These are phyloP conservation scores for Callorhinus ursinus DNA, from an alignment of 2,113 vertebrate genomes.

Conservation along the genomic window DNA sequence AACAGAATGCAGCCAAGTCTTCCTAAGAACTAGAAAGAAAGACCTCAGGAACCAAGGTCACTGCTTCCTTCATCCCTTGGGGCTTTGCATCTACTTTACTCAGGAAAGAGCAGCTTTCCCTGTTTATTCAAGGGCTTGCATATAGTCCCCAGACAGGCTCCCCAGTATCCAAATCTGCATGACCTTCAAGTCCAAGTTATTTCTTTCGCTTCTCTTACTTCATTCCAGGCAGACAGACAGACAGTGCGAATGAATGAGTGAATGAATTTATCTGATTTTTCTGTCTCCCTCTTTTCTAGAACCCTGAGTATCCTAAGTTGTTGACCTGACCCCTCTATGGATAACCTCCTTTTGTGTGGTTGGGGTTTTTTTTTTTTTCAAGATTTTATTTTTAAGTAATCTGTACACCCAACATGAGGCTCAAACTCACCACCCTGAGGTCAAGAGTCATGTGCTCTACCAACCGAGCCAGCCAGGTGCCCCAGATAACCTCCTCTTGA, in stretches of 20 bases:
- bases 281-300: slow-evolving; percentile 22
- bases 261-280: not conserved
- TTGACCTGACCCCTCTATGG: not conserved
- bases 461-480: not conserved
- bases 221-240: not conserved
- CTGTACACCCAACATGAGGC: not conserved
- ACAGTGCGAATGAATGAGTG: not conserved
- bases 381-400: not conserved
- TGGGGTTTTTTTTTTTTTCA: not conserved
- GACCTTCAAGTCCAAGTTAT: not conserved
- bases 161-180: slow-evolving; percentile 3
- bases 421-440: not conserved
- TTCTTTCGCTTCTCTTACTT: slow-evolving; percentile 32
- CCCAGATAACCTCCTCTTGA: not conserved
- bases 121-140: not conserved
- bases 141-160: not conserved
- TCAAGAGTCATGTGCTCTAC: not conserved
- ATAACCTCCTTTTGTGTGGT: not conserved
- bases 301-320: not conserved
- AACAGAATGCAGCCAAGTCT: slow-evolving; percentile 12
- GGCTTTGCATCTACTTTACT: not conserved
- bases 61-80: not conserved
- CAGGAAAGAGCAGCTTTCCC: not conserved
- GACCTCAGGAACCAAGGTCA: not conserved
- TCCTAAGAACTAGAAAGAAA: not conserved